phyloP scores from a whole-genome alignment of 2,113 vertebrate species.

The Coturnix japonica region DNA sequence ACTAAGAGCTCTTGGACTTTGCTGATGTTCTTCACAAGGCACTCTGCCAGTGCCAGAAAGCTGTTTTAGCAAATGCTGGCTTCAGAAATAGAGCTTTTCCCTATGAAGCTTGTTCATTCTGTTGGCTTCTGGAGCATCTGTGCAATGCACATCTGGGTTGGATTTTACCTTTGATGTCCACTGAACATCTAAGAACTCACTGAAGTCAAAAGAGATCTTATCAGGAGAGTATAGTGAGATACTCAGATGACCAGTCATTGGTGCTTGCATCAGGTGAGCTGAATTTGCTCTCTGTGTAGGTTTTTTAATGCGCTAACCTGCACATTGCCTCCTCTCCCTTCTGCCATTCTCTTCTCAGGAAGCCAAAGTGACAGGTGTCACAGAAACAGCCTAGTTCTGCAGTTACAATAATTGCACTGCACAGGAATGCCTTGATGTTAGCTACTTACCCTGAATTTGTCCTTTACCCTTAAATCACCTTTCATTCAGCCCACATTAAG shows the following conservation, averaged over 20 bases:
- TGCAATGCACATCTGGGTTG: neutral
- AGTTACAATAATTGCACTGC: neutral
- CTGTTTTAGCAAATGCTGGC: neutral
- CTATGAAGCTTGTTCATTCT: neutral
- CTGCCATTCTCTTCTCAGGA: neutral
- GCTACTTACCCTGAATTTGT: neutral
- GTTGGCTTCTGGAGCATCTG: neutral
- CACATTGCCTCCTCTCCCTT: neutral
- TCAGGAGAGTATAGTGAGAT: neutral
- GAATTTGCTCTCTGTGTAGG: neutral
- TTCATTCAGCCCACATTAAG: neutral
- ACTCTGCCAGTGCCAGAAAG: neutral
- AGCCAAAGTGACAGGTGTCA: neutral
- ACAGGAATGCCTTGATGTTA: neutral
- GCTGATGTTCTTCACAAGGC: neutral
- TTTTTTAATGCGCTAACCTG: neutral
- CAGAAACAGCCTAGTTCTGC: neutral
- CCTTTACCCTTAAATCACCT: slow-evolving; percentile 7
- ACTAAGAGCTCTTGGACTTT: neutral
- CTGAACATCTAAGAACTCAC: neutral
- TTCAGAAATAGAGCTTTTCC: neutral
- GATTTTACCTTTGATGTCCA: neutral
- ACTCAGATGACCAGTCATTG: neutral
- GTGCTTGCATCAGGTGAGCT: neutral
- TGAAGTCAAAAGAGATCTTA: neutral